Evolutionary conservation across 2,113 vertebrate species (phyloP), one percentile per base, ranked within the genome.

Genomic region (Falco punctatus): DNA sequence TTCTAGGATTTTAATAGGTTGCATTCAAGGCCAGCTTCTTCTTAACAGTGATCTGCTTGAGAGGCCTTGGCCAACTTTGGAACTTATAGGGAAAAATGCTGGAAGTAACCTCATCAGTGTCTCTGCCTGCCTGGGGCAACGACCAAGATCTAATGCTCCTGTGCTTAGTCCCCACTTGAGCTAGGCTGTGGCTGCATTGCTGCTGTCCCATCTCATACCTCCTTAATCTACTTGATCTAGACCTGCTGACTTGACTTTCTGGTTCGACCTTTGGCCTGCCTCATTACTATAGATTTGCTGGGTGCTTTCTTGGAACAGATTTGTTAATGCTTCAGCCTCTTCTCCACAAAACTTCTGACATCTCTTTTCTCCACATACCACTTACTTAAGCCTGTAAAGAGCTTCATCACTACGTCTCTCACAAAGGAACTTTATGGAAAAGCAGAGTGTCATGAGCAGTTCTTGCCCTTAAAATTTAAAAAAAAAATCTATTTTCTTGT

Each of bases 391-490:
- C 40, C 17, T 51, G 22, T 71, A 57, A 61, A 83, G 80, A 80
- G 4, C 1, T 59, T 4, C 1, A 13, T 46, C 30, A 58, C 10
- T 6, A 13, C 7, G 27, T 35, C 4, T 46, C 8, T 77, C 44
- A 40, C 23, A 84, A 87, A 58, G 15, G 33, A 84, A 69, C 14
- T 27, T 21, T n/a, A 4, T 10, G 30, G 40, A 78, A 90, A 92
- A 73, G 8, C 10, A 54, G 16, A 26, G 5, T n/a, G 20, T 19
- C 62, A 30, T 2, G 0, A 33, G 58, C 0, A 73, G 4, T 20
- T 55, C 3, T 62, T 77, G 21, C 16, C 51, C 10, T 62, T 12
- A 55, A 11, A 64, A 69, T 46, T 54, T 54, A 59, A 49, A 86
- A 28, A 38, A 38, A 38, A 38, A 10, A 10, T 38, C 6, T 49